Evolutionary conservation across 2,113 vertebrate genomes (phyloP).

Genomic region (Dissostichus mawsoni): DNA sequence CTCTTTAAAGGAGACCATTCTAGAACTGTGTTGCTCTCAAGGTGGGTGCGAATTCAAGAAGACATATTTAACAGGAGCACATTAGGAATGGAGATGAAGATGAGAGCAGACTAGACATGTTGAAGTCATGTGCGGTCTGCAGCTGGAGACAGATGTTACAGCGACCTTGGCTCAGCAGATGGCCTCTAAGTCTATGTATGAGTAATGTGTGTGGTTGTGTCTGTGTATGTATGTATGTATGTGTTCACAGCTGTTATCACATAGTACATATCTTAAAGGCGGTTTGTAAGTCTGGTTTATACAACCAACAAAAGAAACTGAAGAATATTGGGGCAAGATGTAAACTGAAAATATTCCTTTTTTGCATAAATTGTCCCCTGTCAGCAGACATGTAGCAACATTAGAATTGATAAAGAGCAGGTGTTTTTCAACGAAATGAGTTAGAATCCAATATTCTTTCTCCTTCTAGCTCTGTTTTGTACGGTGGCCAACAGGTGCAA

Average conservation of each 20-base stretch:
- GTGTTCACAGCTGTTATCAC: not conserved
- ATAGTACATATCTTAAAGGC: not conserved
- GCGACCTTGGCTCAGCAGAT: conserved; percentile 82
- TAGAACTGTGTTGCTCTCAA: not conserved
- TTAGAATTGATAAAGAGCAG: no score
- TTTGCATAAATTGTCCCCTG: no score
- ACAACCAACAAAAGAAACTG: not conserved
- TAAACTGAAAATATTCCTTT: no score
- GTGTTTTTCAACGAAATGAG: no score
- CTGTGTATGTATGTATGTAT: conserved; percentile 24
- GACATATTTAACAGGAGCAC: not conserved
- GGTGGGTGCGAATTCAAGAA: no score
- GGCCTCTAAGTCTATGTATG: conserved; percentile 69
- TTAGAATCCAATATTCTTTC: no score
- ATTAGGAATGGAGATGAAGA: not conserved
- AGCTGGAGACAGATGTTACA: conserved; percentile 50
- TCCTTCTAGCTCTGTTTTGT: no score
- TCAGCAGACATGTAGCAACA: no score
- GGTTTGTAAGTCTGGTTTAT: not conserved
- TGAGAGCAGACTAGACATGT: not conserved
- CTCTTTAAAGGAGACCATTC: not conserved
- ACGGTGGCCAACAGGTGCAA: no score
- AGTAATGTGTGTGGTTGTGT: conserved; percentile 25
- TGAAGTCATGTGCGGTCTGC: conserved; percentile 14
- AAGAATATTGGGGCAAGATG: no score